Percentiles rank a stretch among this genome's conserved stretches.
phyloP scores from a whole-genome alignment of 2,888 invertebrate genomes.

The Acanthosepion esculentum region DNA sequence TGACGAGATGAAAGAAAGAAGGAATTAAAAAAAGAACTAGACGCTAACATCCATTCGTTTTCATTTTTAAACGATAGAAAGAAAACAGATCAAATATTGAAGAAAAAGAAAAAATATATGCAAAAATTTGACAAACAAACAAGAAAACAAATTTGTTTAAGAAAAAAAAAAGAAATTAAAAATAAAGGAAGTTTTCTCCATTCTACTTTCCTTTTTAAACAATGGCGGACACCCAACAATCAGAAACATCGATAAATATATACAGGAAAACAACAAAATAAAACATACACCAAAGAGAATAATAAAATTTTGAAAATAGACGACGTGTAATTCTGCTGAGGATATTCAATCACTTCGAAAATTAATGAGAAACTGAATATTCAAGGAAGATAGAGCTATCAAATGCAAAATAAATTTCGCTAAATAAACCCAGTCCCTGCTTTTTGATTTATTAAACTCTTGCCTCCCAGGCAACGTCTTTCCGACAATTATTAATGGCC shows the following conservation, averaged over 20 bases:
- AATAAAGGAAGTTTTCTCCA: not conserved
- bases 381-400: not conserved
- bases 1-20: too few species aligned
- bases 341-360: not conserved
- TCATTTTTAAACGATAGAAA: not conserved
- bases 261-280: not conserved
- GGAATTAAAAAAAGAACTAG: too few species aligned
- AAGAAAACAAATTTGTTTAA: too few species aligned
- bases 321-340: not conserved
- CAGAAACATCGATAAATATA: not conserved
- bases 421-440: not conserved
- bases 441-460: not conserved
- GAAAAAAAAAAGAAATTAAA: too few species aligned
- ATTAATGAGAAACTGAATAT: slow-evolving; percentile 2
- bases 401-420: not conserved
- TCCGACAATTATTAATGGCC: not conserved
- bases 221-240: not conserved
- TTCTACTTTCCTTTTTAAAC: not conserved
- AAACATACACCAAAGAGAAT: too few species aligned
- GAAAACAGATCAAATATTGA: not conserved
- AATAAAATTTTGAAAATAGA: not conserved
- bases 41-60: too few species aligned
- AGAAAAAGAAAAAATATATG: not conserved
- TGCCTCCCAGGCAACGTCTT: not conserved
- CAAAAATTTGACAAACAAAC: not conserved